Evolutionary conservation across 1,140 invertebrate genomes (phyloP).

Genomic region (Teleogryllus occipitalis): DNA sequence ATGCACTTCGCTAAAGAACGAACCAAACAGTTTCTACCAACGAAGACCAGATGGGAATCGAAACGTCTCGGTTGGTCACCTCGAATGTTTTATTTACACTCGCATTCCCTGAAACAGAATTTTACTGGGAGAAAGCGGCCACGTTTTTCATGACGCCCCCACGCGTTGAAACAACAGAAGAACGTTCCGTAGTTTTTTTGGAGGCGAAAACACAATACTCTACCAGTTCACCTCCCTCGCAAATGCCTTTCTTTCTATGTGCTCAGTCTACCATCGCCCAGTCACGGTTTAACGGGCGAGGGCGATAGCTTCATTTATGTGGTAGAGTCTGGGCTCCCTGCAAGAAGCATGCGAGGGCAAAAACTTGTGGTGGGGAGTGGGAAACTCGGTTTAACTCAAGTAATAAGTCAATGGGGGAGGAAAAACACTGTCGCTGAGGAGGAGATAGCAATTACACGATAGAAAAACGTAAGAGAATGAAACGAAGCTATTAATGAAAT

Average conservation of each 20-base stretch:
- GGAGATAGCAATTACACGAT: background rate
- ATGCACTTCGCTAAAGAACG: too few species aligned
- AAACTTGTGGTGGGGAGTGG: background rate
- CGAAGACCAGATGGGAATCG: background rate
- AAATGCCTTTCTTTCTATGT: background rate
- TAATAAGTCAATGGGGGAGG: background rate
- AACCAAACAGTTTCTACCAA: too few species aligned
- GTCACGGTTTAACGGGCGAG: background rate
- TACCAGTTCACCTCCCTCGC: background rate
- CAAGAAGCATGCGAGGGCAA: background rate
- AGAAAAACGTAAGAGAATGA: background rate
- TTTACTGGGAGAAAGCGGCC: background rate
- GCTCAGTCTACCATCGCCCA: background rate
- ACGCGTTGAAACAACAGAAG: background rate
- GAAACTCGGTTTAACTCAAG: background rate
- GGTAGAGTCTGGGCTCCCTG: background rate
- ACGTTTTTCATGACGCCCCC: background rate
- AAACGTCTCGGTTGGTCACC: background rate
- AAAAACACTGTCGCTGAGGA: background rate
- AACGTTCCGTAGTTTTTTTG: background rate
- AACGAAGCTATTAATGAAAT: background rate
- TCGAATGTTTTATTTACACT: background rate
- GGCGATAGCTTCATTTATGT: background rate
- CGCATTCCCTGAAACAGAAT: background rate
- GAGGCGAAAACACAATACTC: background rate